Evolutionary conservation across 2,888 invertebrate species (phyloP), one percentile per base, ranked within the genome.

Genomic region (Fabriciana adippe): DNA sequence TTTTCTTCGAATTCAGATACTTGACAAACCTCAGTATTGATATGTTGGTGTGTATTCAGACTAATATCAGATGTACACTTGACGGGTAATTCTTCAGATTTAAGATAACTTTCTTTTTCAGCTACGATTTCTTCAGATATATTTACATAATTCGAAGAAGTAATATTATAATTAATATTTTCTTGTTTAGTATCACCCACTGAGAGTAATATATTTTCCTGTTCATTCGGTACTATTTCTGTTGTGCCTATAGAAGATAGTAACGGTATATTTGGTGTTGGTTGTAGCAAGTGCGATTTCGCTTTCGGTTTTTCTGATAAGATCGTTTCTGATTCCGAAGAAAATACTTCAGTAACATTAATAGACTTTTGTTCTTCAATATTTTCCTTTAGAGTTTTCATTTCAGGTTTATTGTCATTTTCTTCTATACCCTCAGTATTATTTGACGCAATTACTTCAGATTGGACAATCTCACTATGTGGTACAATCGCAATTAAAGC

Each of bases 131-230:
- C 81, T 77, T 86, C 84, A 15, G 78, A 79, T 55, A 87, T 71
- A 64, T 79, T 78, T 50, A 88, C 14, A 81, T 90, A 78, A 81
- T 92, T 73, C 80, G 77, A 78, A 87, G 94, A 75, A 50, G 92
- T 92, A 56, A 93, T 72, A 66, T 78, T 85, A 2, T 94, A 88
- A 63, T 84, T 86, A 11, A 86, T 89, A 73, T 81, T 75, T 41
- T 82, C 77, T 16, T 85, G 81, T 76, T 85, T 83, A 0, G 79
- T 72, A 56, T 80, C 76, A 41, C 73, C 76, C 41, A 76, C 72
- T 41, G 76, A 35, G 6, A 64, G 53, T 18, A 88, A 76, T 4
- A 60, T 47, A 35, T 67, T 67, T 74, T 86, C 87, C 47, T 77
- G 81, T 80, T 90, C 90, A 67, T 75, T 80, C 3, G 78, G 66